Percentiles rank a stretch among this genome's conserved stretches.
These are phyloP conservation scores for Tringa solitaria DNA, from an alignment of 2,113 vertebrate genomes.

Conservation along the genomic window DNA sequence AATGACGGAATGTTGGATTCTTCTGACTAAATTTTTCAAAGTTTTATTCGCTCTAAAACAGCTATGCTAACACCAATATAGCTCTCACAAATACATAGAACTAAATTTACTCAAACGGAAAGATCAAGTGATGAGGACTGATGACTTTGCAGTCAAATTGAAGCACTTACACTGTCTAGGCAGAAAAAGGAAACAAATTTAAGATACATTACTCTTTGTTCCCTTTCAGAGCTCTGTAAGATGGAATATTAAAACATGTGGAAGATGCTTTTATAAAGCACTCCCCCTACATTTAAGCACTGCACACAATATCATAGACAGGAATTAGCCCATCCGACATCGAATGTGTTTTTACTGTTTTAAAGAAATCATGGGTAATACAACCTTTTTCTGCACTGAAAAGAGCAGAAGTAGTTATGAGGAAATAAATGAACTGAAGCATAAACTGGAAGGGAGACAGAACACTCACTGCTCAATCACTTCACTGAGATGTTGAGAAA, in stretches of 20 bases:
- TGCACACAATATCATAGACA: neutral
- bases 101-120: neutral
- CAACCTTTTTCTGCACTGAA: neutral
- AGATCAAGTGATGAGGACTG: neutral
- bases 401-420: neutral
- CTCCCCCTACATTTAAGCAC: neutral
- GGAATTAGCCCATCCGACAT: neutral
- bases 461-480: neutral
- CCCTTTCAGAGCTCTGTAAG: neutral
- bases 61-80: neutral
- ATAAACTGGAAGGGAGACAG: neutral
- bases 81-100: neutral
- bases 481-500: neutral
- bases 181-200: neutral
- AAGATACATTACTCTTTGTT: neutral
- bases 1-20: neutral
- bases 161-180: neutral
- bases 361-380: neutral
- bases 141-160: neutral
- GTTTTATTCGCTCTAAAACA: neutral
- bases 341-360: neutral
- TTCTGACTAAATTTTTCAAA: neutral
- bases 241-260: neutral
- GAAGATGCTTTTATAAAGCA: neutral
- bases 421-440: neutral